These are phyloP conservation scores for Leptura quadrifasciata DNA, from an alignment of 2,888 invertebrate genomes.

Conservation along the genomic window DNA sequence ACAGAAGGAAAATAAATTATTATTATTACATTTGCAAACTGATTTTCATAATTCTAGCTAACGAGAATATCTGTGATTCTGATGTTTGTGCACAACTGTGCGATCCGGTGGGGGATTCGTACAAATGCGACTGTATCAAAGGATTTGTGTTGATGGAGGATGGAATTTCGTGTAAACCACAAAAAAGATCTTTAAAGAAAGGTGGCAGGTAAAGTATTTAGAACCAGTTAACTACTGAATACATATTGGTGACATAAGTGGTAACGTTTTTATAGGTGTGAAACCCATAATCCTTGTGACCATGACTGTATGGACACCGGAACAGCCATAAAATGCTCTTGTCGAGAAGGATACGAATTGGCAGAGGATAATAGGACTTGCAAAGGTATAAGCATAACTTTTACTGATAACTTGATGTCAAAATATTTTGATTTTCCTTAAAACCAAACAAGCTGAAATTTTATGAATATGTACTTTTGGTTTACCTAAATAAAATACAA, in stretches of 20 bases:
- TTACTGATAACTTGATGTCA: too few relatives aligned
- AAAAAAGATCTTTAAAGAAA: slow-evolving; percentile 62
- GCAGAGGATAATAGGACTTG: slow-evolving; percentile 82
- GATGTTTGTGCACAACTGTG: slow-evolving; percentile 87
- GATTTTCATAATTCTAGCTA: slow-evolving; percentile 57
- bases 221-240: background rate
- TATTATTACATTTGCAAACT: background rate
- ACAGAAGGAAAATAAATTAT: background rate
- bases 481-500: too few relatives aligned
- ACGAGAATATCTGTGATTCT: slow-evolving; percentile 77
- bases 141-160: slow-evolving; percentile 83
- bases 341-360: slow-evolving; percentile 82
- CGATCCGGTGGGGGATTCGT: slow-evolving; percentile 83
- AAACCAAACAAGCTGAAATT: too few relatives aligned
- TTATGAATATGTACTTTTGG: too few relatives aligned
- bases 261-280: slow-evolving; percentile 74
- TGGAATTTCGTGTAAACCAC: slow-evolving; percentile 81
- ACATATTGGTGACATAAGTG: background rate
- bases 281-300: slow-evolving; percentile 82
- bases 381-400: slow-evolving; percentile 72
- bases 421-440: too few relatives aligned
- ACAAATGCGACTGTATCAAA: slow-evolving; percentile 82
- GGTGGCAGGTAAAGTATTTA: slow-evolving; percentile 58
- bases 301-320: slow-evolving; percentile 85
- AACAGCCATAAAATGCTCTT: slow-evolving; percentile 81